Evolutionary conservation across 2,797 vertebrate species (phyloP).

Genomic region (Diglossa cyanea): DNA sequence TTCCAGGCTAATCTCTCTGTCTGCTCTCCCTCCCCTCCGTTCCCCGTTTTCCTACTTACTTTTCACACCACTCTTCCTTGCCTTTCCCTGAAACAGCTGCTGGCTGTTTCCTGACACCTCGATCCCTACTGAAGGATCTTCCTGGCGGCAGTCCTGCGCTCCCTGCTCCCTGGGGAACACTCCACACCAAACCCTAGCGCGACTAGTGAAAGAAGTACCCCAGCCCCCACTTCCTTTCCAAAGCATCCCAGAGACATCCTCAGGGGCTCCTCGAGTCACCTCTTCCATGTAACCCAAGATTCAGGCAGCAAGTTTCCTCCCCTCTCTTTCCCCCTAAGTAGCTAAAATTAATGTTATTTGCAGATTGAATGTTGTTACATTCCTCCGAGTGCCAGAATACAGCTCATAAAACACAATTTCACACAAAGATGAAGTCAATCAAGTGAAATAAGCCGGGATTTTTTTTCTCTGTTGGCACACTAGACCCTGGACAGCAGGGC

Average conservation of each 20-base stretch:
- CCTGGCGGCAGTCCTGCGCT: slow-evolving; percentile 17
- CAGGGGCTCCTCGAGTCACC: slow-evolving; percentile 42
- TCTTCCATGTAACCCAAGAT: slow-evolving; percentile 60
- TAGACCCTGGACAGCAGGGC: slow-evolving; percentile 73
- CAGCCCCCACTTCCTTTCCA: slow-evolving; percentile 53
- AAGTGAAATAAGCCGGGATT: slow-evolving; percentile 74
- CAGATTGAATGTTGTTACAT: slow-evolving; percentile 66
- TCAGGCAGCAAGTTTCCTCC: slow-evolving; percentile 8
- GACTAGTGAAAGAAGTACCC: slow-evolving; percentile 10
- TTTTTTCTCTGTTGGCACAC: slow-evolving; percentile 63
- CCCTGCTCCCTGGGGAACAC: background rate
- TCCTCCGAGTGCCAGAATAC: slow-evolving; percentile 70
- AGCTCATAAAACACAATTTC: slow-evolving; percentile 75
- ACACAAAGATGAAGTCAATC: slow-evolving; percentile 77
- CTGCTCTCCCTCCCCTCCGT: background rate
- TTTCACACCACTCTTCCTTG: background rate
- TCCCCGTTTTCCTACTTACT: slow-evolving; percentile 28
- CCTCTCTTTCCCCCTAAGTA: slow-evolving; percentile 47
- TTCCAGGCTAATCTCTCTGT: background rate
- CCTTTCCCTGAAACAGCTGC: slow-evolving; percentile 19
- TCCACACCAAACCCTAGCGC: background rate
- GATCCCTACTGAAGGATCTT: slow-evolving; percentile 32
- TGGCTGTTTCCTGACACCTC: slow-evolving; percentile 34
- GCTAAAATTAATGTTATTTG: slow-evolving; percentile 73
- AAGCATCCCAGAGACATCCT: slow-evolving; percentile 31